phyloP scores from a whole-genome alignment of 2,113 vertebrate species.

The Cyprinodon brontotheroides region DNA sequence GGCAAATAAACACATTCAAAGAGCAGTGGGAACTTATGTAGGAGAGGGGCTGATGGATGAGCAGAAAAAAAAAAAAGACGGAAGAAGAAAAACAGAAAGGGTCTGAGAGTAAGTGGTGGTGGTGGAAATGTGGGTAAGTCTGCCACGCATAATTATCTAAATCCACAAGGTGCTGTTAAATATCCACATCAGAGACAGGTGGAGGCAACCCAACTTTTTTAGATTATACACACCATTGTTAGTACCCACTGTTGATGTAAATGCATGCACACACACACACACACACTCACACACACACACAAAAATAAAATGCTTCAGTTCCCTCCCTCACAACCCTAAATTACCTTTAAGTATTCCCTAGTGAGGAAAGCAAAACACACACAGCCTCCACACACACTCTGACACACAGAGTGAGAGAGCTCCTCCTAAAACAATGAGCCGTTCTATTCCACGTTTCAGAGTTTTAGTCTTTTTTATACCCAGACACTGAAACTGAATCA shows the following conservation, averaged over 20 bases:
- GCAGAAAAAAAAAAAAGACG: slow-evolving; percentile 16
- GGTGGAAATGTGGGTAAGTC: slow-evolving; percentile 34
- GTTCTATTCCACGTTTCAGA: slow-evolving; percentile 39
- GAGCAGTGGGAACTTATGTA: slow-evolving; percentile 11
- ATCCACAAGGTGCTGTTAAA: slow-evolving; percentile 44
- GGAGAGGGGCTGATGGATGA: slow-evolving; percentile 9
- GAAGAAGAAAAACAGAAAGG: background rate
- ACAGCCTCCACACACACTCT: slow-evolving; percentile 13
- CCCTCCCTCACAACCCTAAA: slow-evolving; percentile 48
- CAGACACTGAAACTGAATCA: slow-evolving; percentile 27
- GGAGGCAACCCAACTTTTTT: slow-evolving; percentile 28
- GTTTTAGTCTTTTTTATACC: slow-evolving; percentile 10
- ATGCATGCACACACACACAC: slow-evolving; percentile 5
- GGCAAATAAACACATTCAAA: slow-evolving; percentile 66
- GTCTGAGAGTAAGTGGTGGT: slow-evolving; percentile 18
- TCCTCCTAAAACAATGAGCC: slow-evolving; percentile 49
- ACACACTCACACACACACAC: slow-evolving; percentile 15
- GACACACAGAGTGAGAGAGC: slow-evolving; percentile 36
- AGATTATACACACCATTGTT: slow-evolving; percentile 21
- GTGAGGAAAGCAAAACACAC: slow-evolving; percentile 40
- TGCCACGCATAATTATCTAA: slow-evolving; percentile 41
- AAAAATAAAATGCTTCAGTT: slow-evolving; percentile 23
- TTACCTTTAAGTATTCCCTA: slow-evolving; percentile 58
- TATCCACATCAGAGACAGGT: slow-evolving; percentile 35
- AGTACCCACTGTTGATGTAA: background rate